A percentile compares a stretch with the other conserved stretches of the same genome.
phyloP scores from a whole-genome alignment of 2,113 vertebrate genomes.

The Protobothrops mucrosquamatus region DNA sequence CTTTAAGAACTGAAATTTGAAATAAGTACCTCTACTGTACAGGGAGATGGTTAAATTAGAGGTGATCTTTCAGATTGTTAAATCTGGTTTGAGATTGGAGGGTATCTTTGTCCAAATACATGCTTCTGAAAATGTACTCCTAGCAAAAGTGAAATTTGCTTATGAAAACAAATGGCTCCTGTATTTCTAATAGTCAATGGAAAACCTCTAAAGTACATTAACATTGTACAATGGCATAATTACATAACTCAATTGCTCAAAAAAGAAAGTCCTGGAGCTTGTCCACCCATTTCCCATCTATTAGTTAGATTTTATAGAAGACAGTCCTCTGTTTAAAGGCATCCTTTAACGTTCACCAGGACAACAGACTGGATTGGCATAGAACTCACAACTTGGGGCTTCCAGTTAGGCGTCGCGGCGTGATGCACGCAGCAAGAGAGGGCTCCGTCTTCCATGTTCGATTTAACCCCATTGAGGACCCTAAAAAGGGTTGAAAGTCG shows the following conservation, averaged over 20 bases:
- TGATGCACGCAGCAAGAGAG: no score
- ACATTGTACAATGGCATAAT: not conserved
- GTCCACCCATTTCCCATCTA: not conserved
- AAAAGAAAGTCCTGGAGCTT: no score
- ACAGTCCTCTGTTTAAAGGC: not conserved
- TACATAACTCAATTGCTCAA: not conserved
- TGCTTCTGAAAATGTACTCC: not conserved
- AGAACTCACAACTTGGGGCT: no score
- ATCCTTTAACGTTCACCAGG: not conserved
- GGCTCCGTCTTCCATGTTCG: no score
- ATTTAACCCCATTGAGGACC: no score
- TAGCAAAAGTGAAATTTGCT: not conserved
- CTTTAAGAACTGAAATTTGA: slow-evolving; percentile 44
- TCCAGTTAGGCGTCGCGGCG: no score
- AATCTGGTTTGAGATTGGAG: not conserved
- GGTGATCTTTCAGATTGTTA: slow-evolving; percentile 33
- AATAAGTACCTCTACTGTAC: slow-evolving; percentile 47
- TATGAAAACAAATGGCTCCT: not conserved
- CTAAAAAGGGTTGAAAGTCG: no score
- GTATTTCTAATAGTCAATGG: not conserved
- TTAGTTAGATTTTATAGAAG: not conserved
- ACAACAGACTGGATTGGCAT: not conserved
- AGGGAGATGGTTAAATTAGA: slow-evolving; percentile 39
- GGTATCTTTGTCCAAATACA: not conserved
- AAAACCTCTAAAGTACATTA: not conserved